Conservation (phyloP, 1,140 invertebrate genomes). For the Danaus plexippus region DNA sequence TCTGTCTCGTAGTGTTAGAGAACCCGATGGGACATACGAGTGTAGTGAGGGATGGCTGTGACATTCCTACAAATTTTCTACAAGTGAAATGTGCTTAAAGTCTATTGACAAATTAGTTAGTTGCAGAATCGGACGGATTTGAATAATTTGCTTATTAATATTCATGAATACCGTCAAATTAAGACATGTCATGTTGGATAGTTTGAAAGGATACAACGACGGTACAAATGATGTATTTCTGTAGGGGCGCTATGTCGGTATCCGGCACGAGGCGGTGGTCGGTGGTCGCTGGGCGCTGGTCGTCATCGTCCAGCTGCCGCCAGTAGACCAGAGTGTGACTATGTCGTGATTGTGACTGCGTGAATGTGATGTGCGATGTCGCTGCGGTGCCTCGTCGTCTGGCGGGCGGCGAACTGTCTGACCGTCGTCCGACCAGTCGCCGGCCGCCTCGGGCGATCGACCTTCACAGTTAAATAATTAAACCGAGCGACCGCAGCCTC, state of each 20-base stretch:
- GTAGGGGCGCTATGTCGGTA: too few species aligned
- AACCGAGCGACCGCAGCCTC: constrained; percentile 36
- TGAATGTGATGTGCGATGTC: constrained; percentile 54
- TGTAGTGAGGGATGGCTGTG: too few species aligned
- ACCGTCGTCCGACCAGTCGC: constrained; percentile 63
- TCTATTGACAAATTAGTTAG: too few species aligned
- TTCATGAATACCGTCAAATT: too few species aligned
- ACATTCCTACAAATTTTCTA: too few species aligned
- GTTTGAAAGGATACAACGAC: too few species aligned
- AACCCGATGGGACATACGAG: too few species aligned
- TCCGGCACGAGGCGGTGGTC: constrained; percentile 9
- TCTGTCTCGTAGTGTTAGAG: constrained; percentile 54
- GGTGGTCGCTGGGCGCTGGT: constrained; percentile 23
- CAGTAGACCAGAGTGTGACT: constrained; percentile 55
- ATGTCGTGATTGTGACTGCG: constrained; percentile 64
- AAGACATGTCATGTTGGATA: too few species aligned
- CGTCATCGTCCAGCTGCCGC: constrained; percentile 32
- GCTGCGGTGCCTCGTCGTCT: constrained; percentile 63
- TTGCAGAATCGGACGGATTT: too few species aligned
- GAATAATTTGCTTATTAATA: too few species aligned
- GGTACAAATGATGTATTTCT: too few species aligned
- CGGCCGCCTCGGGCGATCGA: constrained; percentile 64
- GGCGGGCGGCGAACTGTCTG: constrained; percentile 68
- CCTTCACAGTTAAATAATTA: constrained; percentile 68
- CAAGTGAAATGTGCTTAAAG: too few species aligned